Base-by-base conservation (phyloP, 2,113 vertebrate genomes). In the Scolopax mira region DNA sequence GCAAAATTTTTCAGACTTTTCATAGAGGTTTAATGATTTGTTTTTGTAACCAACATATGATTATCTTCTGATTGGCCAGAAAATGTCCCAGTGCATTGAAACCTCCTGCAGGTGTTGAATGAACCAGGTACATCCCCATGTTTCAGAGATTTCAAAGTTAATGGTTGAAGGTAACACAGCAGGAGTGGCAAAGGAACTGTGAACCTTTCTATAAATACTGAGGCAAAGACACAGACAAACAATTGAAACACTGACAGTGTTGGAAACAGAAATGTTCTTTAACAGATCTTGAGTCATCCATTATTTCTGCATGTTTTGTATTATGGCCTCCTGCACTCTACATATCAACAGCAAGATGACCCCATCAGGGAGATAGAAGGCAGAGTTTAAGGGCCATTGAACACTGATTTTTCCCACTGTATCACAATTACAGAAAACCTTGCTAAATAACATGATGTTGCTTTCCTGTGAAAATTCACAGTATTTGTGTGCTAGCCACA, bases 91-190 rank as follows among this genome's bases (percentile, higher is more conserved):
- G 71, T 62, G 21, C 16, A 19, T 27, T 75, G 25, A 18, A 87
- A 5, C 23, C 30, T 61, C 80, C 84, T 85, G 44, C 41, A 39
- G 49, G 49, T 79, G 61, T 19, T 69, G 81, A 91, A 52, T 14
- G 44, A 91, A 52, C 41, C 39, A 61, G 61, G 35, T 35, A 28
- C 24, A 41, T 18, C 7, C 51, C 33, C 8, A 27, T 0, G 7
- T 89, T 94, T 77, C 87, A 82, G n/a, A 54, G 37, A 66, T 82
- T 87, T 94, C 89, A 88, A 79, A 84, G 25, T 22, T 91, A 79
- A 70, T 77, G 35, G 60, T 19, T 88, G 75, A 48, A 83, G 28
- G 31, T 16, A 73, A 42, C 64, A 58, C 37, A 93, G 66, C 51
- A 72, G 41, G 70, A 89, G 25, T 24, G 28, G 46, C 46, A 80